Base-by-base conservation (phyloP, 2,113 vertebrate genomes). In the Lagopus muta region DNA sequence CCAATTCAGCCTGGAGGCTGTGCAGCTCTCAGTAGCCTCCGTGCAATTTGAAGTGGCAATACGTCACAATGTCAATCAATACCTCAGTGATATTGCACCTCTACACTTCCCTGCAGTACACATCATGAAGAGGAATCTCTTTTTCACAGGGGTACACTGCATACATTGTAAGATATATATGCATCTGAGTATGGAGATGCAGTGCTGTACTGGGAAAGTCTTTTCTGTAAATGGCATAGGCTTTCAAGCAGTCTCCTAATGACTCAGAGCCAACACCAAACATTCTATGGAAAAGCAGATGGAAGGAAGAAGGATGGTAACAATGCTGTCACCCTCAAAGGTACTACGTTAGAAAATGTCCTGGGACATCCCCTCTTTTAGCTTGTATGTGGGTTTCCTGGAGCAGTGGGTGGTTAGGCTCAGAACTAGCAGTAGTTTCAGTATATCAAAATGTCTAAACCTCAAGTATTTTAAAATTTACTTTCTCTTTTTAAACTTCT, bases 1-100 rank as follows among this genome's bases (percentile, higher is more conserved):
- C 20, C 73, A n/a, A 3, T 28, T 81, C 45, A 83, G 60, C 50
- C 45, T 4, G 9, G 60, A 67, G 42, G 30, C 72, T 42, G 32
- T 11, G 15, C 16, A 48, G 75, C 40, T 76, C 45, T 73, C 50
- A 24, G 52, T 52, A 38, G 18, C 48, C 50, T 42, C 55, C 54
- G 21, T 36, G 28, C 48, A 91, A 77, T 73, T 86, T 79, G 62
- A 80, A 54, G 60, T 42, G 38, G 30, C 65, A 74, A 64, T 86
- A 4, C 11, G 55, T 90, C 80, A 70, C 24, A 27, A 5, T 7
- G 48, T 42, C 80, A 90, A 64, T 27, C 3, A 2, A 32, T 28
- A 30, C 27, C 65, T 62, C 80, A 81, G 5, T 7, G 25, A 27
- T 40, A 24, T 81, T 77, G 80, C 60, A 86, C 42, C 80, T 80